These are phyloP conservation scores for Gambusia yucatana DNA, from an alignment of 2,797 vertebrate species.

Conservation along the genomic window DNA sequence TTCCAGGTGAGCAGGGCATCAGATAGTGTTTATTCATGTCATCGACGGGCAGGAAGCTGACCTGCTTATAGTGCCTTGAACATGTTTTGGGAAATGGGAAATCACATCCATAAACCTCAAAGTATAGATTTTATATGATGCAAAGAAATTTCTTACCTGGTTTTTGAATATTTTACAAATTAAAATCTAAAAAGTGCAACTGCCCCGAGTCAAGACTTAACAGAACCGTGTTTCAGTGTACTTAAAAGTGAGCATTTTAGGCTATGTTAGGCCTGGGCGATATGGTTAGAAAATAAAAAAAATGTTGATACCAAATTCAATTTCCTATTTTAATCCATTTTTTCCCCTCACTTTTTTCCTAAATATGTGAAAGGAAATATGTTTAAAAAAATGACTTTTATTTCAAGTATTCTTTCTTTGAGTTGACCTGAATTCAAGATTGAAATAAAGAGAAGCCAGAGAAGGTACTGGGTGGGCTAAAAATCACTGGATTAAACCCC, in stretches of 20 bases:
- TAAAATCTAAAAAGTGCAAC: not conserved
- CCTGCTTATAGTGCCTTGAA: not conserved
- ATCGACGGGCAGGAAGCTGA: not conserved
- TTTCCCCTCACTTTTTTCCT: too few relatives aligned
- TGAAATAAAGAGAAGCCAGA: too few relatives aligned
- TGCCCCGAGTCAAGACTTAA: not conserved
- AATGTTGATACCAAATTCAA: too few relatives aligned
- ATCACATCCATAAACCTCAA: not conserved
- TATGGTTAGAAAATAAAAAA: too few relatives aligned
- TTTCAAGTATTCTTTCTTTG: too few relatives aligned
- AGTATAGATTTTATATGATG: not conserved
- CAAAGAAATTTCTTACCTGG: not conserved
- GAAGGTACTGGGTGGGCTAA: too few relatives aligned
- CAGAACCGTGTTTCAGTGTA: not conserved
- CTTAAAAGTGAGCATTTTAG: not conserved
- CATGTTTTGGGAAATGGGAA: not conserved
- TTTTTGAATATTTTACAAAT: not conserved
- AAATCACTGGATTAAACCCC: too few relatives aligned
- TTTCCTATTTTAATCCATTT: too few relatives aligned
- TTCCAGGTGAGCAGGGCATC: constrained; percentile 21
- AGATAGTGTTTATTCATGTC: not conserved
- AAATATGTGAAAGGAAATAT: too few relatives aligned
- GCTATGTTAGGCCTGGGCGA: too few relatives aligned
- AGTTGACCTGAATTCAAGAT: too few relatives aligned
- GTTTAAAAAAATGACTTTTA: too few relatives aligned